A percentile compares a stretch with the other conserved stretches of the same genome.
Evolutionary conservation across 1,140 invertebrate genomes (phyloP).

Genomic region (Pectinophora gossypiella): DNA sequence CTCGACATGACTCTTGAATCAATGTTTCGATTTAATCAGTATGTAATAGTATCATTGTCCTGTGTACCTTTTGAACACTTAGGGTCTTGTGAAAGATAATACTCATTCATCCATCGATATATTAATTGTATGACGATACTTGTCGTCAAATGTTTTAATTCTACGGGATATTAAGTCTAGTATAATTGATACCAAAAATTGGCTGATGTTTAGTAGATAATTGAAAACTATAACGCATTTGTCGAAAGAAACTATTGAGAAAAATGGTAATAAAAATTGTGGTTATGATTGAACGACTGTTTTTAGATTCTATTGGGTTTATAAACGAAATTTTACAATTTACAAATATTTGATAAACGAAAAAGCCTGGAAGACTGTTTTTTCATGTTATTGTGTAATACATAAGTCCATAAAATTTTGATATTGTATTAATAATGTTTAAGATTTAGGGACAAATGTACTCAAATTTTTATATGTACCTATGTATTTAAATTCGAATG

Average conservation of each 20-base stretch:
- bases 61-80: no score
- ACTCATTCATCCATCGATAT: not conserved
- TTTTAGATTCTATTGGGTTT: slow-evolving; percentile 56
- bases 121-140: not conserved
- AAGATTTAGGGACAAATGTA: slow-evolving; percentile 42
- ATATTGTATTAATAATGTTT: slow-evolving; percentile 60
- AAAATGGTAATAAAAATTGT: not conserved
- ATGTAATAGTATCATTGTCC: no score
- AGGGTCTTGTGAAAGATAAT: no score
- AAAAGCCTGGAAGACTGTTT: slow-evolving; percentile 68
- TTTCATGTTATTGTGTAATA: slow-evolving; percentile 61
- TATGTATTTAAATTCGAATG: slow-evolving; percentile 22
- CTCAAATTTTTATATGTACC: slow-evolving; percentile 28
- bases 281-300: slow-evolving; percentile 19
- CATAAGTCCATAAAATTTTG: slow-evolving; percentile 69
- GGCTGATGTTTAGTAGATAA: slow-evolving; percentile 36
- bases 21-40: not conserved
- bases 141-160: not conserved
- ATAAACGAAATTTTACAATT: slow-evolving; percentile 63
- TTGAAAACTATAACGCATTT: slow-evolving; percentile 22
- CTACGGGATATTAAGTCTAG: slow-evolving; percentile 20
- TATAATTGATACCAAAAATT: slow-evolving; percentile 47
- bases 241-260: not conserved
- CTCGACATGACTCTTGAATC: slow-evolving; percentile 25
- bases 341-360: slow-evolving; percentile 69